Base-by-base conservation (phyloP, 2,113 vertebrate genomes). In the Poeciliopsis turrubarensis region DNA sequence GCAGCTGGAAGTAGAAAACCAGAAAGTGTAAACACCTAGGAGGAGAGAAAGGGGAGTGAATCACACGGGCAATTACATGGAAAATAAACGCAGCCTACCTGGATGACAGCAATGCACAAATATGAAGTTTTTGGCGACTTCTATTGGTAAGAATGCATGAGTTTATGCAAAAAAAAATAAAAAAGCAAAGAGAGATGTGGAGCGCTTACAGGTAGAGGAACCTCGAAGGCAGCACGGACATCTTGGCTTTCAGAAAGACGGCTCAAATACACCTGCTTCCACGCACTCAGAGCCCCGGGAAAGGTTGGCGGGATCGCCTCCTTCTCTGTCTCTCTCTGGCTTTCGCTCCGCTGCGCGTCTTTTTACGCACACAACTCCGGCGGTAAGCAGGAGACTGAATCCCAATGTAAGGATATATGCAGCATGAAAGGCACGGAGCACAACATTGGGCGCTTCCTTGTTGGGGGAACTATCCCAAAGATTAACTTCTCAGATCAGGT, bases 11-110 rank as follows among this genome's bases (percentile, higher is more conserved):
- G 85, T 95, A 95, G 89, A 95, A 91, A 17, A 94, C 92, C 92
- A 95, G 93, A 87, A 95, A 92, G 87, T 95, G 94, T 92, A 95
- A 95, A 94, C 94, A 95, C 94, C 94, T 95, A 89, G 79, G 86
- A 8, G 63, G 68, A 87, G 72, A 90, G 79, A 85, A 27, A 61
- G 72, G 85, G 83, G 85, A 80, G 90, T 92, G 81, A 94, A 94
- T 92, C 92, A 91, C 79, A 91, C 80, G 75, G 83, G 86, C 89
- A 93, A 93, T 89, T 90, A 90, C 91, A 89, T 68, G 71, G 87
- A 83, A 89, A 89, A 88, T 81, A 90, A 83, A 88, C 68, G 80
- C 87, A 89, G 84, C 47, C 84, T 86, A 92, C 86, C 91, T 90
- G 90, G 57, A 73, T 86, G 83, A 88, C 86, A 89, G 78, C 80